Conservation (phyloP, 2,113 vertebrate species). For the Carassius auratus region DNA sequence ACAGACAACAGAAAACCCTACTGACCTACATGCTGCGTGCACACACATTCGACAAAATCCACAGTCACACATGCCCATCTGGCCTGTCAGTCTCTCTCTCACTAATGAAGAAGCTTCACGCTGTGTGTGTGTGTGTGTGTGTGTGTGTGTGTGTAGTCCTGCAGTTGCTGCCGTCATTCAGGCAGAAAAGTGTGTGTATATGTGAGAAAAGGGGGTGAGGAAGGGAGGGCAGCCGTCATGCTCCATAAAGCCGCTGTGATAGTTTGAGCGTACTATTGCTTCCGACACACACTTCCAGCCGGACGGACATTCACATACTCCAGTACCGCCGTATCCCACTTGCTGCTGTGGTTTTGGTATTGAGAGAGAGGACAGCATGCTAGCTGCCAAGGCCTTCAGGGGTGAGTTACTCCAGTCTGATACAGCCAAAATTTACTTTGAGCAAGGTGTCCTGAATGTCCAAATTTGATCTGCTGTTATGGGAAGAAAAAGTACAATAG, state of each 20-base stretch:
- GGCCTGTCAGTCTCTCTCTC: conserved; percentile 73
- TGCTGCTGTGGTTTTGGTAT: conserved; percentile 8
- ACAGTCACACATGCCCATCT: conserved; percentile 73
- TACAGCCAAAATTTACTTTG: background rate
- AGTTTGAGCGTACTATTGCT: conserved; percentile 58
- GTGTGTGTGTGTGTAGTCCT: conserved; percentile 73
- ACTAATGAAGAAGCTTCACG: conserved; percentile 69
- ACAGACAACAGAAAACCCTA: conserved; percentile 34
- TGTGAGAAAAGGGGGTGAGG: conserved; percentile 40
- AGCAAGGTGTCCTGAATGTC: background rate
- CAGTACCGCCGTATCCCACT: background rate
- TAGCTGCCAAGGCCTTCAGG: conserved; percentile 65
- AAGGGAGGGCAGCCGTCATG: conserved; percentile 43
- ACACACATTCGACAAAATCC: conserved; percentile 56
- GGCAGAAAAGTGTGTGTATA: conserved; percentile 33
- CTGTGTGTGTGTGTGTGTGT: conserved; percentile 58
- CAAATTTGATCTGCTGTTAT: background rate
- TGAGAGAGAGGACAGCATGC: conserved; percentile 57
- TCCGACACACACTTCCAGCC: conserved; percentile 39
- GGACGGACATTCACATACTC: conserved; percentile 27
- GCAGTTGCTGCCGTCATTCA: conserved; percentile 80
- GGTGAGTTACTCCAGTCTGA: conserved; percentile 65
- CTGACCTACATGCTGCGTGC: conserved; percentile 26
- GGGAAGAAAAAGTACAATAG: background rate
- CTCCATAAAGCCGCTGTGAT: conserved; percentile 55